Base-by-base conservation (phyloP, 1,140 invertebrate species). In the Microplitis demolitor region DNA sequence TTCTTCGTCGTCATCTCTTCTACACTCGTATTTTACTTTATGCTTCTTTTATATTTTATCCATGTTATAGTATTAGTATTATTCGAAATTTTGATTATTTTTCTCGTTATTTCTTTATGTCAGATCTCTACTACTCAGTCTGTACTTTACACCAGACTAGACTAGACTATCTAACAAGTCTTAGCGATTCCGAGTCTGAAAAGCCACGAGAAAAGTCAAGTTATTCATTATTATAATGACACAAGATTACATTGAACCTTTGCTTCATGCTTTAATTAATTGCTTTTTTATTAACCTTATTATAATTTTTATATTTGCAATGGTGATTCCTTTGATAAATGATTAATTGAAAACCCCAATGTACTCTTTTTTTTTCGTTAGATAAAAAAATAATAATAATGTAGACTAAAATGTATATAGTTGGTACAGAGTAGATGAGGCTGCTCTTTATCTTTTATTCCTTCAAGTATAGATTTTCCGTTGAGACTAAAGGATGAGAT, bases 381-480 rank as follows among this genome's bases (percentile, higher is more conserved):
- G 24, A 24, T 24, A 24, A 24, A 24, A 24, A 24, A 24, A 24
- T 24, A 24, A 24, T 24, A 24, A 24, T 24, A 24, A 24, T 24
- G 24, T 2, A 24, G 24, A 24, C 2, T 24, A 24, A 24, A 24
- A 24, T 24, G 24, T 24, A 24, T 24, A 24, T 24, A 24, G 24
- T 24, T 24, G 24, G 24, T 0, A 24, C 24, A 24, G 24, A 24
- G 24, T 24, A 24, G 24, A 24, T 24, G 24, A 24, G 24, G 24
- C 24, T 24, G 24, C 24, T 24, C 24, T 24, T 24, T 24, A 39
- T 39, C 11, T 16, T 14, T 16, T 54, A 54, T 54, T n/a, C 64
- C 72, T 76, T 71, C 70, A 63, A 73, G 76, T 82, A 83, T 83
- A 80, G 79, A 83, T 84, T 84, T 82, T 84, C 79, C 75, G 74